Base-by-base conservation (phyloP, 2,797 vertebrate genomes). In the Typhlichthys eigenmanni region DNA sequence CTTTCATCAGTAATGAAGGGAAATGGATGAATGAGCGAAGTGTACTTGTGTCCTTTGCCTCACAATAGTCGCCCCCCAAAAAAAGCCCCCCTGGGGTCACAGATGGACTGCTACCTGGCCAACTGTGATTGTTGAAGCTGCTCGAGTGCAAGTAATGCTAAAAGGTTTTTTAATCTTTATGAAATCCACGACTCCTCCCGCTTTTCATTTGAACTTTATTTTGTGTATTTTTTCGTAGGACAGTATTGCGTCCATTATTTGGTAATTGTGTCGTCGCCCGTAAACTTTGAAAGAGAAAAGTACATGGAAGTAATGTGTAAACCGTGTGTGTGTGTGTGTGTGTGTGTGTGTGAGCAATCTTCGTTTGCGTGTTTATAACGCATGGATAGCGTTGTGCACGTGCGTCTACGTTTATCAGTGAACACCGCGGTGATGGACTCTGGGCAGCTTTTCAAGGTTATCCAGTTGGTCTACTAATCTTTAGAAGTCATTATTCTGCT, bases 341-440 rank as follows among this genome's bases (percentile, higher is more conserved):
- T 72, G 66, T 64, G 64, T 34, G 17, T 45, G 45, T 59, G 62
- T 59, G 47, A 14, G 48, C 11, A 11, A 43, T 38, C 63, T 9
- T 6, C 34, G 34, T 38, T 6, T 38, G 34, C 34, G 34, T 38
- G 34, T 38, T 38, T 38, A 38, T 38, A 38, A 70, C 45, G 48
- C 47, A 75, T 69, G 68, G 62, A 55, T 70, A 80, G 74, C 82
- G 76, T 80, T 63, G 80, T 77, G 69, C 79, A 76, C 71, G 74
- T 87, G 79, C 79, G 83, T 85, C 83, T 85, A 78, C 87, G 86
- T 88, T 88, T 87, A 87, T 81, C 81, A 83, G 76, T 80, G 72
- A 85, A 85, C 83, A 75, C 78, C 83, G 72, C 48, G 58, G 80
- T 59, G 80, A 80, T 60, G 47, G 47, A 62, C 68, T 75, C 68